Conservation (phyloP, 2,888 invertebrate genomes). For the Malachius bipustulatus region DNA sequence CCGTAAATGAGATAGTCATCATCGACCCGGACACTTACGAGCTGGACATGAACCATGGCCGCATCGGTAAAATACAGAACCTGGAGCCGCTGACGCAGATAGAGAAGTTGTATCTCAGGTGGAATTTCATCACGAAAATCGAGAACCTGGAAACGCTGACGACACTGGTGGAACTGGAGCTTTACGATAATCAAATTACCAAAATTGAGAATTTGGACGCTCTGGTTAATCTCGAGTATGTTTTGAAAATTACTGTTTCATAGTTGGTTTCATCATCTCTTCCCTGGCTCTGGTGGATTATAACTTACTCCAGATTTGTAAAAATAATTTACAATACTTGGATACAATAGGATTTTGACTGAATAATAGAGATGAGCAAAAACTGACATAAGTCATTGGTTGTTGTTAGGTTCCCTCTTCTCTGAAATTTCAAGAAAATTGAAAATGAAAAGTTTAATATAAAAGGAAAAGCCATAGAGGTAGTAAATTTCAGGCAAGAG, state of each 20-base stretch:
- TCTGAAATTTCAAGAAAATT: too few species aligned
- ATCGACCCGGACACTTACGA: constrained; percentile 55
- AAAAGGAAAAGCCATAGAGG: too few species aligned
- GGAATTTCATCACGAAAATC: constrained; percentile 92
- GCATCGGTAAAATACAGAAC: constrained; percentile 74
- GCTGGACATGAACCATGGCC: constrained; percentile 83
- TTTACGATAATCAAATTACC: constrained; percentile 95
- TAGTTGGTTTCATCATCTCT: constrained; percentile 5
- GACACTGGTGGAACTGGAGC: constrained; percentile 75
- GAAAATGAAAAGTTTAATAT: too few species aligned
- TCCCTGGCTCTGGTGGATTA: constrained; percentile 7
- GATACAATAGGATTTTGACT: too few species aligned
- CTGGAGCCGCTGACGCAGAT: constrained; percentile 64
- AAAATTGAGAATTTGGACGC: constrained; percentile 80
- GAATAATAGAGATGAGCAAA: too few species aligned
- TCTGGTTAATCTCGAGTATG: constrained; percentile 82
- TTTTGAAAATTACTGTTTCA: constrained; percentile 4
- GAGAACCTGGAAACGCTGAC: constrained; percentile 71
- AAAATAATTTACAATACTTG: too few species aligned
- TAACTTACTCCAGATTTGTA: constrained; percentile 6
- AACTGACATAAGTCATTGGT: too few species aligned
- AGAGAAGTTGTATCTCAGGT: constrained; percentile 74
- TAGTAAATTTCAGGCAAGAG: too few species aligned
- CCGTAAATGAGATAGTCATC: constrained; percentile 49
- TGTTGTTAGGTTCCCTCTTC: too few species aligned